Base-by-base conservation (phyloP, 2,888 invertebrate species). In the Dorcus parallelipipedus region DNA sequence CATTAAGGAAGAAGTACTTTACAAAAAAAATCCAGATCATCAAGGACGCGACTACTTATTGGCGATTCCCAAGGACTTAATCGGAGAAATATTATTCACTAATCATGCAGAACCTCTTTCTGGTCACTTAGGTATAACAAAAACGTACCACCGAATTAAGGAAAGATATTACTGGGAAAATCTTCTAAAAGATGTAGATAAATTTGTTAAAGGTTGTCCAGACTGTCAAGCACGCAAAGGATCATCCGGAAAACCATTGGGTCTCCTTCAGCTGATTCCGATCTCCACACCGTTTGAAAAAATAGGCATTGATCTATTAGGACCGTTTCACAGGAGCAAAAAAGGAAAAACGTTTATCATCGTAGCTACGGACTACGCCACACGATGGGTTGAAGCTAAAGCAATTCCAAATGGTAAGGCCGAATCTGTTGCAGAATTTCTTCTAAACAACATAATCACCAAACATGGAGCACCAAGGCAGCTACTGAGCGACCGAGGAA, bases 291-390 rank as follows among this genome's bases (percentile, higher is more conserved):
- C 14, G 14, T 14, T 14, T 14, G 14, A 14, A 14, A 67, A 61
- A 62, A 64, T 1, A 42, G 67, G 39, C 54, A 64, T 63, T 60
- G 61, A 14, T 14, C 14, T 14, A 14, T 14, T 14, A 14, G 14
- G 14, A 59, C 64, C 65, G 9, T 38, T 52, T 9, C 68, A 1
- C 3, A 20, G 20, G 3, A 20, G 20, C 3, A 20, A 20, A 3
- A 20, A 20, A 3, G 20, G 20, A 20, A 20, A 20, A 20, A 20
- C 20, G 3, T 20, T 20, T 20, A 20, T 20, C 3, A 3, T 20
- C 20, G 67, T 71, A 4, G 67, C 68, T 0, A 68, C 67, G 3
- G 68, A 68, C 48, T 71, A 67, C 40, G 66, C 68, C 2, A 67
- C 70, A 1, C 38, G 65, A 14, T 70, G 60, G 55, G 61, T 61